These are phyloP conservation scores for Pseudopipra pipra DNA, from an alignment of 2,113 vertebrate genomes.

Conservation along the genomic window DNA sequence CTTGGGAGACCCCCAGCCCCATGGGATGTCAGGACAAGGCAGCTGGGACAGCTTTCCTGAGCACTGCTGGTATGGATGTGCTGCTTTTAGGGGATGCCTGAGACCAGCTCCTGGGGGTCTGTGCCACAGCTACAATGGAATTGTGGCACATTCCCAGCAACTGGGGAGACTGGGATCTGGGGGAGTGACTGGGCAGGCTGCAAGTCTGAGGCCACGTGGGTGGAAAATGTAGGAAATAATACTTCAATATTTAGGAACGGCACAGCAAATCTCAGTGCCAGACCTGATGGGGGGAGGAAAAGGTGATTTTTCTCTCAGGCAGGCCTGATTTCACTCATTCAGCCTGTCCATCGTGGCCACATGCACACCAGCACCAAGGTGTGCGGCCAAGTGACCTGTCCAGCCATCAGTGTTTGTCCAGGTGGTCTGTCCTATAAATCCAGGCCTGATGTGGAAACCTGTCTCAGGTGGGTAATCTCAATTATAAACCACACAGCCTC, in stretches of 20 bases:
- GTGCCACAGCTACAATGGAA: not conserved
- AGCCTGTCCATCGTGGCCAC: accelerated
- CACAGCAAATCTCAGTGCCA: not conserved
- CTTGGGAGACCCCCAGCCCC: not conserved
- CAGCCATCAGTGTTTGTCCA: not conserved
- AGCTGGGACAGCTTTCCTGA: not conserved
- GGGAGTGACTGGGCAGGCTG: not conserved
- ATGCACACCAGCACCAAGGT: not conserved
- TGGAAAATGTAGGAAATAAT: not conserved
- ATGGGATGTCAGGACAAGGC: not conserved
- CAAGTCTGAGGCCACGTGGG: not conserved
- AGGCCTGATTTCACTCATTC: not conserved
- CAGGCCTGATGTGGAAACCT: not conserved
- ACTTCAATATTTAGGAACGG: not conserved
- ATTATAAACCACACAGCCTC: not conserved
- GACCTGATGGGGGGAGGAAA: not conserved
- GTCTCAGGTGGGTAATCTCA: not conserved
- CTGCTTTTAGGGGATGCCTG: not conserved
- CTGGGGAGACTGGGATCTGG: not conserved
- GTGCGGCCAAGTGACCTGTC: not conserved
- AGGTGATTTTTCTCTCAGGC: not conserved
- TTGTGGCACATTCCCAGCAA: not conserved
- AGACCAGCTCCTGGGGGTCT: not conserved
- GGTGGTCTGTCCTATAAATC: not conserved
- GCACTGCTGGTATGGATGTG: not conserved